phyloP scores from a whole-genome alignment of 2,888 invertebrate species.

The Panopea generosa region DNA sequence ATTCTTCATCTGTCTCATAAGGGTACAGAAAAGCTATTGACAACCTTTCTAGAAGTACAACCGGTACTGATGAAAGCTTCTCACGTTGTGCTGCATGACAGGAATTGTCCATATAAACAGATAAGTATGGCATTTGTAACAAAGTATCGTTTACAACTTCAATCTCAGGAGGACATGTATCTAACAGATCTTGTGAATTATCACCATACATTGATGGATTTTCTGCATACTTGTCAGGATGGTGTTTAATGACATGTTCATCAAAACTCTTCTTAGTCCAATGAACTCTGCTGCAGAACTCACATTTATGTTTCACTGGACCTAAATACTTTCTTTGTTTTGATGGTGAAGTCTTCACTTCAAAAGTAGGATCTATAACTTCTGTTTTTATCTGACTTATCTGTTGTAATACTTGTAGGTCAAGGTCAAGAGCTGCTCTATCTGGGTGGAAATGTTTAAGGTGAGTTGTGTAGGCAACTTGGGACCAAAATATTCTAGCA shows the following conservation, averaged over 20 bases:
- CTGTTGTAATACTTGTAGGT: conserved; percentile 27
- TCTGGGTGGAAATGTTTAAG: conserved; percentile 23
- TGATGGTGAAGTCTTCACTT: neutral
- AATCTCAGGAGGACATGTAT: too few species aligned
- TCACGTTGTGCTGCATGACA: too few species aligned
- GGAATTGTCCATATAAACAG: too few species aligned
- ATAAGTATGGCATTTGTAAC: too few species aligned
- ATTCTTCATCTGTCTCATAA: too few species aligned
- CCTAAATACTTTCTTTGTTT: neutral
- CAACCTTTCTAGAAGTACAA: too few species aligned
- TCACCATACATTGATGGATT: too few species aligned
- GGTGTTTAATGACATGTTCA: conserved; percentile 37
- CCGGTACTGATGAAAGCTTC: too few species aligned
- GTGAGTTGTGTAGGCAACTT: conserved; percentile 18
- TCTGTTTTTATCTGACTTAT: conserved; percentile 2
- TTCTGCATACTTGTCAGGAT: conserved; percentile 25
- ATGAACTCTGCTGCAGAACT: conserved; percentile 34
- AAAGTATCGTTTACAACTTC: too few species aligned
- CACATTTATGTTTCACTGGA: conserved; percentile 36
- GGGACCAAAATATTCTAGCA: conserved; percentile 27
- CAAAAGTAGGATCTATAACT: neutral
- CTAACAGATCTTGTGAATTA: too few species aligned
- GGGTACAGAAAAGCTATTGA: too few species aligned
- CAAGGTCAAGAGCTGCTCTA: conserved; percentile 23
- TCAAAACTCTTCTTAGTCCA: conserved; percentile 47